Base-by-base conservation (phyloP, 1,140 invertebrate species). In the Melipona quadrifasciata region DNA sequence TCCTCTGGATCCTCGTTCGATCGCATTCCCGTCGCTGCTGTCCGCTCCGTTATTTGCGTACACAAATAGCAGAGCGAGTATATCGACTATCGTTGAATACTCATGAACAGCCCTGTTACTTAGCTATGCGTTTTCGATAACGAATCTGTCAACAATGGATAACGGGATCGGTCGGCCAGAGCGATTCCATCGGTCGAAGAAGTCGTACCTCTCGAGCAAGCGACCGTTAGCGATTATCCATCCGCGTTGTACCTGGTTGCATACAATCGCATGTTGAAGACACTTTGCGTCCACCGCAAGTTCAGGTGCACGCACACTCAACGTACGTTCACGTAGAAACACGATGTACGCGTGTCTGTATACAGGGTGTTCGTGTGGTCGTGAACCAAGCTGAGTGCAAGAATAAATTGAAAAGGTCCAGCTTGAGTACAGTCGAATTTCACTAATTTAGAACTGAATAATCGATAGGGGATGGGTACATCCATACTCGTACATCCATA, bases 91-190 rank as follows among this genome's bases (percentile, higher is more conserved):
- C 27, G 5, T 19, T 80, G 82, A 80, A 80, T 84, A 80, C 82
- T 84, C 34, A 73, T 80, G 82, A 57, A 53, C 57, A 53, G n/a
- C 47, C 67, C 58, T 27, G 53, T 47, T 31, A 51, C 71, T 74
- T 57, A 34, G 24, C 58, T 67, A 73, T 73, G 84, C 84, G 34
- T 55, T 27, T 74, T 85, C 65, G 84, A 82, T 67, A 82, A 83
- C 74, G 80, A 83, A 72, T 77, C 80, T 72, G 73, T 82, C 73
- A 55, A 85, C 77, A 86, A 83, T 86, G 79, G 80, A 64, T 79
- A 82, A 86, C 86, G 79, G 85, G 53, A 81, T 61, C 27, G 34
- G 19, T 64, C 67, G 27, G 14, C n/a, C 58, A 57, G 70, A 79
- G 27, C 61, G 76, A 80, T 55, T 74, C 39, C 78, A 31, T 80